phyloP scores from a whole-genome alignment of 2,888 invertebrate genomes.

The Callinectes sapidus region DNA sequence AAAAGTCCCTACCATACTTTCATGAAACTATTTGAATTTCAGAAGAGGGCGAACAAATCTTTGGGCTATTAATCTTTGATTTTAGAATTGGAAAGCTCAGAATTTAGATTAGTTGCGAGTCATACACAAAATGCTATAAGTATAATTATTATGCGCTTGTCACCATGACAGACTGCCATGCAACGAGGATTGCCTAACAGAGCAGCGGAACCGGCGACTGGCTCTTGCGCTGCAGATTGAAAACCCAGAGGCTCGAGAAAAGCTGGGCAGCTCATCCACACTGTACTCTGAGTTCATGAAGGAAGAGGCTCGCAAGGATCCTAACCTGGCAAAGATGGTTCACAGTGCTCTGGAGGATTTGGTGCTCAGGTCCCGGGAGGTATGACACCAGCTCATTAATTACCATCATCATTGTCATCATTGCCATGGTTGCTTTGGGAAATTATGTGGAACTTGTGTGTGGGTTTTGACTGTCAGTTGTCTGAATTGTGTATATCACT shows the following conservation, averaged over 20 bases:
- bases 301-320: constrained; percentile 87
- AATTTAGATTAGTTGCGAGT: background rate
- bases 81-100: background rate
- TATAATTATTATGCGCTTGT: too few species aligned
- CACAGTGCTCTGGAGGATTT: constrained; percentile 90
- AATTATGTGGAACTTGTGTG: background rate
- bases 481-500: background rate
- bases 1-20: background rate
- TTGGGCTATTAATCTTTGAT: background rate
- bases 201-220: constrained; percentile 91
- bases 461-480: background rate
- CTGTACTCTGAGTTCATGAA: constrained; percentile 91
- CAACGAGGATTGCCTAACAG: constrained; percentile 91
- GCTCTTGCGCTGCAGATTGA: constrained; percentile 94
- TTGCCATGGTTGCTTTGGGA: background rate
- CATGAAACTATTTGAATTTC: background rate
- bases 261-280: constrained; percentile 81
- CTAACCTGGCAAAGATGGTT: constrained; percentile 86
- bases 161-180: constrained; percentile 85
- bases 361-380: constrained; percentile 91
- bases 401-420: background rate
- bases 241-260: constrained; percentile 86
- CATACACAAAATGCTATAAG: background rate
- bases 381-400: constrained; percentile 74
- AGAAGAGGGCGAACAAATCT: background rate